Conservation (phyloP, 2,113 vertebrate genomes). For the Phalacrocorax carbo region DNA sequence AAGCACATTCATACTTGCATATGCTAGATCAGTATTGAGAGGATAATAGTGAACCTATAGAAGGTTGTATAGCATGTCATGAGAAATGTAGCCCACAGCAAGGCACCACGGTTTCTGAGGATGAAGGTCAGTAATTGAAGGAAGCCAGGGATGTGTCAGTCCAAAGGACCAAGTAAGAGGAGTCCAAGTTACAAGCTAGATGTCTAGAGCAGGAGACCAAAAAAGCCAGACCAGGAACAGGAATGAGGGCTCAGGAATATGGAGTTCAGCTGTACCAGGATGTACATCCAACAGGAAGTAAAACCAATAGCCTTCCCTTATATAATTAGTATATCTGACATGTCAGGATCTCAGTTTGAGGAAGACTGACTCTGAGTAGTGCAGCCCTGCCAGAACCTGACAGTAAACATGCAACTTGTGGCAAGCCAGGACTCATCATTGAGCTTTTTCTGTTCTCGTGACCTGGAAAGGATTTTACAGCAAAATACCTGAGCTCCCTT, state of each 20-base stretch:
- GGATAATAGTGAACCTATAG: accelerated
- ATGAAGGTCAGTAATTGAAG: no score
- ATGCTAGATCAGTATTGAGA: background rate
- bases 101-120: background rate
- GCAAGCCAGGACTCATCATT: background rate
- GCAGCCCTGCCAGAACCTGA: slow-evolving; percentile 32
- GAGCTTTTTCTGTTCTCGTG: background rate
- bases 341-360: background rate
- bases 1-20: background rate
- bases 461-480: background rate
- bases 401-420: accelerated
- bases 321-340: background rate
- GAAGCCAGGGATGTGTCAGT: background rate
- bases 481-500: background rate
- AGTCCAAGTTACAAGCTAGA: background rate
- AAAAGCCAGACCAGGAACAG: background rate
- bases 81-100: background rate
- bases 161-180: background rate
- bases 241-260: background rate
- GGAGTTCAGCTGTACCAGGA: background rate
- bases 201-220: background rate
- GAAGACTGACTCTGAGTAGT: background rate
- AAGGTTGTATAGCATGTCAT: background rate
- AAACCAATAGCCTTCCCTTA: background rate
- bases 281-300: background rate